These are phyloP conservation scores for Scaptomyza tumidula DNA, from an alignment of 2,888 invertebrate genomes.

Conservation along the genomic window DNA sequence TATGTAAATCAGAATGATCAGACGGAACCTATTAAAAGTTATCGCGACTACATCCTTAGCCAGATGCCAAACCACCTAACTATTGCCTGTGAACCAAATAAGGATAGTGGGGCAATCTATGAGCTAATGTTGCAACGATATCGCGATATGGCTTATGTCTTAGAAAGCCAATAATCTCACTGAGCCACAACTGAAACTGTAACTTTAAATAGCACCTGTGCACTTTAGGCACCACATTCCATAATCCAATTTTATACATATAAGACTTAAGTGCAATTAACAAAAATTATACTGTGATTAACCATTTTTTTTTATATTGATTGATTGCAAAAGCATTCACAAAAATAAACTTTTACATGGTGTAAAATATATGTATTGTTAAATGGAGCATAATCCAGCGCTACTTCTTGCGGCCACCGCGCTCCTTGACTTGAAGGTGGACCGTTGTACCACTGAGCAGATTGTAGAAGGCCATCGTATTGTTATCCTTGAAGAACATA, in stretches of 20 bases:
- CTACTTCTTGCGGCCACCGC: slow-evolving; percentile 98
- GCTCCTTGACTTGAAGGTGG: slow-evolving; percentile 96
- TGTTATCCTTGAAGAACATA: slow-evolving; percentile 98
- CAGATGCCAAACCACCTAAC: slow-evolving; percentile 84
- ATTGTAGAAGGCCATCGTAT: slow-evolving; percentile 98
- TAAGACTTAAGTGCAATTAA: slow-evolving; percentile 75
- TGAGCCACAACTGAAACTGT: not conserved
- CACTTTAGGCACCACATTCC: slow-evolving; percentile 36
- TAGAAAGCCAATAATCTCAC: slow-evolving; percentile 48
- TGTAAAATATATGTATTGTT: slow-evolving; percentile 17
- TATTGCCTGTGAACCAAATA: slow-evolving; percentile 89
- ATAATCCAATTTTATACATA: slow-evolving; percentile 40
- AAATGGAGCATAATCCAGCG: slow-evolving; percentile 44
- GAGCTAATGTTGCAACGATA: slow-evolving; percentile 90
- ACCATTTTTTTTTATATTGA: slow-evolving; percentile 64
- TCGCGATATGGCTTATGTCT: slow-evolving; percentile 85
- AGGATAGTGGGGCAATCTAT: slow-evolving; percentile 90
- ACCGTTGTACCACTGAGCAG: slow-evolving; percentile 93
- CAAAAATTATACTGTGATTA: slow-evolving; percentile 67
- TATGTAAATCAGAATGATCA: slow-evolving; percentile 69
- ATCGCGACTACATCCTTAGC: slow-evolving; percentile 80
- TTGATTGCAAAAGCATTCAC: slow-evolving; percentile 61
- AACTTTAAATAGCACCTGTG: slow-evolving; percentile 5
- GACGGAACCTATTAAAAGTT: slow-evolving; percentile 60
- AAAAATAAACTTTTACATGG: slow-evolving; percentile 54